Conservation (phyloP, 2,797 vertebrate species). For the Pantherophis vulpinus region DNA sequence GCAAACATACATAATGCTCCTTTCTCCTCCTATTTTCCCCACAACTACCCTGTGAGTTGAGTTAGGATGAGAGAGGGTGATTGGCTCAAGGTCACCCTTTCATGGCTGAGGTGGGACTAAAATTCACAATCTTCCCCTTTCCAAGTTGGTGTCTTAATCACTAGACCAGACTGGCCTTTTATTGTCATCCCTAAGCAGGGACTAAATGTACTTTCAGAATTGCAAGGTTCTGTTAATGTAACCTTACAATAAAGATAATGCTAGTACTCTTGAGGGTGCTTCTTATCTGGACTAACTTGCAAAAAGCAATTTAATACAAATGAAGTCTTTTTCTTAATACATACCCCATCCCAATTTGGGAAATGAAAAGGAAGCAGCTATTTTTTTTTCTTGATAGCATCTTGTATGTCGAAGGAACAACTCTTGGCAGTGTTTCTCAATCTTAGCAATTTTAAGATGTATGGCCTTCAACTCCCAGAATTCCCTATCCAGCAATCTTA, state of each 20-base stretch:
- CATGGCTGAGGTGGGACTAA: not conserved
- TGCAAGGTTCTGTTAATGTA: not conserved
- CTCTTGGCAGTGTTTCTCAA: not conserved
- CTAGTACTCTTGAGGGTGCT: not conserved
- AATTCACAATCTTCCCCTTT: not conserved
- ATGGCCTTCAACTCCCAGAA: not conserved
- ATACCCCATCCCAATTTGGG: not conserved
- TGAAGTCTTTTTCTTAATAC: not conserved
- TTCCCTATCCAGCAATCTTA: not conserved
- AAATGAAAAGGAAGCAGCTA: not conserved
- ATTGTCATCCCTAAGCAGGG: not conserved
- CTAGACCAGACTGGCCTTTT: not conserved
- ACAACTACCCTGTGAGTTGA: not conserved
- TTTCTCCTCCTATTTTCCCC: not conserved
- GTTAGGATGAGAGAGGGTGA: not conserved
- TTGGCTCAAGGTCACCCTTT: not conserved
- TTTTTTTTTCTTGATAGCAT: not conserved
- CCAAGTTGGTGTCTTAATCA: not conserved
- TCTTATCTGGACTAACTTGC: not conserved
- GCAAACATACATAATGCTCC: not conserved
- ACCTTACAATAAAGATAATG: not conserved
- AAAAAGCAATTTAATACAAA: not conserved
- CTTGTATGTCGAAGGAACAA: not conserved
- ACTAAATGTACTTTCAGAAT: not conserved
- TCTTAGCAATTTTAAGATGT: not conserved